phyloP scores from a whole-genome alignment of 2,888 invertebrate species.

The Apoderus coryli region DNA sequence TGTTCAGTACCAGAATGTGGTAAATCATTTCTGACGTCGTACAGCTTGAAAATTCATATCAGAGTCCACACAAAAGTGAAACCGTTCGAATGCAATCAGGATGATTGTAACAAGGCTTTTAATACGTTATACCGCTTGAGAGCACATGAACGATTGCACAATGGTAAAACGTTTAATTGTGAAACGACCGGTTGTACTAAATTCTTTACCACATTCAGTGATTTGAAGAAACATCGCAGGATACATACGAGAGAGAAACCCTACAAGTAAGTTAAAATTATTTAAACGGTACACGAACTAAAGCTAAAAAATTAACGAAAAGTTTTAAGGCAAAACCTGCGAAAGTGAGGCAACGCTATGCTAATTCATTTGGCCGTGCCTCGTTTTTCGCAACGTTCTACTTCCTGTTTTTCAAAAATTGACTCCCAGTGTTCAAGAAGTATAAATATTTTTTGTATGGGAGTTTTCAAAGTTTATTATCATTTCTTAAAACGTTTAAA shows the following conservation, averaged over 20 bases:
- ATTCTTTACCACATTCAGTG: slow-evolving; percentile 86
- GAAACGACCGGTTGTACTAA: slow-evolving; percentile 68
- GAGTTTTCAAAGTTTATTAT: no score
- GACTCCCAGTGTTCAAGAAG: no score
- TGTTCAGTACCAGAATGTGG: slow-evolving; percentile 78
- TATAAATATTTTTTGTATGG: no score
- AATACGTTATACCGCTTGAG: slow-evolving; percentile 86
- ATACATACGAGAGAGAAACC: slow-evolving; percentile 87
- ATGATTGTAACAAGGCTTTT: slow-evolving; percentile 81
- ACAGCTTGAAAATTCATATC: slow-evolving; percentile 88
- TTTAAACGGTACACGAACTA: not conserved
- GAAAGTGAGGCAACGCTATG: no score
- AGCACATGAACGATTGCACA: slow-evolving; percentile 85
- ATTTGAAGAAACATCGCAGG: slow-evolving; percentile 84
- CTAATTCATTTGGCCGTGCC: no score
- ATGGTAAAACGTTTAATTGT: slow-evolving; percentile 90
- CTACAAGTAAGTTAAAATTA: slow-evolving; percentile 50
- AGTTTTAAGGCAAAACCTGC: no score
- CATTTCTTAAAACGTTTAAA: no score
- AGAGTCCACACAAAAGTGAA: slow-evolving; percentile 86
- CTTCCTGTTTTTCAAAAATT: no score
- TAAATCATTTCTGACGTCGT: slow-evolving; percentile 88
- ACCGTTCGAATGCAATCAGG: slow-evolving; percentile 75
- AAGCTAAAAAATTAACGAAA: no score
- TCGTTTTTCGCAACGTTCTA: no score